Evolutionary conservation across 2,888 invertebrate genomes (phyloP), one percentile per base, ranked within the genome.

Genomic region (Fragum sueziense): DNA sequence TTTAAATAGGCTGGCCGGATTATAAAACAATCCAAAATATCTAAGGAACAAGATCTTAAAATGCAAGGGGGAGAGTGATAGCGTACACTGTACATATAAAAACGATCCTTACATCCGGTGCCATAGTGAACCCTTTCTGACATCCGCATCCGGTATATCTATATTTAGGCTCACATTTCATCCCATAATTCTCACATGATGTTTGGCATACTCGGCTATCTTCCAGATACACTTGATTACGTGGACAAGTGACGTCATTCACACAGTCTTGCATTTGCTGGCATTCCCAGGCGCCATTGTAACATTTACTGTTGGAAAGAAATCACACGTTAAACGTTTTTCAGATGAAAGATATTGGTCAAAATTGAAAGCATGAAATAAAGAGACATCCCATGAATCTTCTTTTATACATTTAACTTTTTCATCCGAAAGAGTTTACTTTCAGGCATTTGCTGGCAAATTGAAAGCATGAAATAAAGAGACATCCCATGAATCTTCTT

Each of bases 81-180:
- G 6, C 11, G 54, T 20, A 22, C 25, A 7, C 6, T 54, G 25
- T 54, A 7, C 54, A 52, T 29, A n/a, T n/a, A n/a, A n/a, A n/a
- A n/a, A n/a, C n/a, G n/a, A n/a, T n/a, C n/a, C 85, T 76, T 80
- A 86, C 86, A 74, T 85, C 84, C n/a, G 82, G 84, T 4, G 84
- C 71, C 85, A 84, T 83, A 3, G 79, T 79, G 51, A 68, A 80
- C 6, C 75, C 76, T n/a, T 54, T 74, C 2, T 77, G 78, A 73
- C 86, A 86, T 0, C 85, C 85, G 80, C 86, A 86, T 37, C 86
- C 86, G 37, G 82, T 79, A 61, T 70, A 85, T 0, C 61, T 31
- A 17, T 79, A 81, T 20, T 69, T 70, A 25, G 67, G 34, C 9
- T 61, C 76, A 65, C 85, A 85, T 22, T 75, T 74, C 67, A 61